Evolutionary conservation across 2,113 vertebrate genomes (phyloP).

Genomic region (Callorhinus ursinus): DNA sequence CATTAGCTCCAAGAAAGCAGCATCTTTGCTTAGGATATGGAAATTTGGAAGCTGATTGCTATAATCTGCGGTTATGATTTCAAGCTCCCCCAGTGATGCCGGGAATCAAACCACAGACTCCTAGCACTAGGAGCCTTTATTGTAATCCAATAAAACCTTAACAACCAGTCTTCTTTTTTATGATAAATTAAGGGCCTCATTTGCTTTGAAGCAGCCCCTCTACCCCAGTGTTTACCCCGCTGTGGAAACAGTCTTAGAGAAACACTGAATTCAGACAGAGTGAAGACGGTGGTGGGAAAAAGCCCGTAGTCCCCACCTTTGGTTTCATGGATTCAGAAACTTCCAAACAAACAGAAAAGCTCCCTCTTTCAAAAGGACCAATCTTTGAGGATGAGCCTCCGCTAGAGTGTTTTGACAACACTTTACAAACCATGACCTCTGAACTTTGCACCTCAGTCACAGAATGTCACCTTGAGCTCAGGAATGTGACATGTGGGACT

Average conservation of each 20-base stretch:
- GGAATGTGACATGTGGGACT: not conserved
- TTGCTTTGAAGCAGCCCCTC: conserved; percentile 83
- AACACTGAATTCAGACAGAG: conserved; percentile 37
- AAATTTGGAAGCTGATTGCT: conserved; percentile 85
- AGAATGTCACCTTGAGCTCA: conserved; percentile 33
- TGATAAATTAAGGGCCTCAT: conserved; percentile 83
- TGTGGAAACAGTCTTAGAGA: conserved; percentile 60
- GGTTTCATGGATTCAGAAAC: conserved; percentile 47
- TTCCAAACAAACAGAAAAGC: conserved; percentile 66
- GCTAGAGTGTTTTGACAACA: not conserved
- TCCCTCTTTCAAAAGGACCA: conserved; percentile 23
- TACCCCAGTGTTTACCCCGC: conserved; percentile 76
- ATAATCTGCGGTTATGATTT: conserved; percentile 86
- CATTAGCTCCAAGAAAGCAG: conserved; percentile 68
- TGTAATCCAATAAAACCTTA: conserved; percentile 87
- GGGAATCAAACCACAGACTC: conserved; percentile 86
- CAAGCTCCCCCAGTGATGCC: conserved; percentile 82
- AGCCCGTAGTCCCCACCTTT: conserved; percentile 63
- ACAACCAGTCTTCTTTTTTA: conserved; percentile 81
- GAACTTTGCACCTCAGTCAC: not conserved
- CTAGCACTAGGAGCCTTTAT: conserved; percentile 80
- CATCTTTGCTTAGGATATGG: conserved; percentile 78
- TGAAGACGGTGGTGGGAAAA: not conserved
- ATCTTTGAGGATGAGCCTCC: conserved; percentile 40
- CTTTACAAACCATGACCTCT: not conserved